Evolutionary conservation across 2,113 vertebrate genomes (phyloP).

Genomic region (Macroglossus sobrinus): DNA sequence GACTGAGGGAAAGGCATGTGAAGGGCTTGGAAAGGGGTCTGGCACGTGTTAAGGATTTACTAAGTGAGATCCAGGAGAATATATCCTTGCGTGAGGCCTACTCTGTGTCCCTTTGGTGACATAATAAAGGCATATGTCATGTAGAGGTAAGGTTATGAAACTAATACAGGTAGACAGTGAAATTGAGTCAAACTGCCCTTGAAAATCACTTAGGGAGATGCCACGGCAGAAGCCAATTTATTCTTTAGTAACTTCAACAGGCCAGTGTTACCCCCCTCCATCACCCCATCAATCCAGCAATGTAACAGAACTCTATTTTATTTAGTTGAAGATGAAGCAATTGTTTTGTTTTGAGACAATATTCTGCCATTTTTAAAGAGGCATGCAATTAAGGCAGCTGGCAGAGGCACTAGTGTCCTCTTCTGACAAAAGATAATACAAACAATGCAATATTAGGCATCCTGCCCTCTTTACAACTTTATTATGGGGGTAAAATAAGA

Average conservation of each 20-base stretch:
- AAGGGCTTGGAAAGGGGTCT: background rate
- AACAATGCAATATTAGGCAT: rapidly evolving
- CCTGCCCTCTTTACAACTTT: background rate
- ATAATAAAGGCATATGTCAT: background rate
- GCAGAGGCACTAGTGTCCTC: background rate
- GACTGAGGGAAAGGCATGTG: background rate
- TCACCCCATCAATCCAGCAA: background rate
- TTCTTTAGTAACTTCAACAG: background rate
- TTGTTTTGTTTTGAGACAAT: background rate
- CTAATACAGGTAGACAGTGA: background rate
- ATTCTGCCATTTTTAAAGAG: background rate
- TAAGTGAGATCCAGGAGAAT: background rate
- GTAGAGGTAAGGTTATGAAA: background rate
- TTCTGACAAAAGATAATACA: background rate
- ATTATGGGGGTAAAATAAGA: background rate
- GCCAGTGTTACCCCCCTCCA: background rate
- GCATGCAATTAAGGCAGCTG: background rate
- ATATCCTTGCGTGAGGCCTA: background rate
- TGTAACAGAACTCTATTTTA: background rate
- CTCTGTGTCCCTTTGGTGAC: background rate
- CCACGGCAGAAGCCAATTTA: background rate
- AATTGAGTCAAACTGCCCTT: background rate
- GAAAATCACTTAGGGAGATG: background rate
- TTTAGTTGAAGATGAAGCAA: background rate
- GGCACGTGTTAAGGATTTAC: background rate